Conservation (phyloP, 2,797 vertebrate genomes). For the Chiloscyllium punctatum region DNA sequence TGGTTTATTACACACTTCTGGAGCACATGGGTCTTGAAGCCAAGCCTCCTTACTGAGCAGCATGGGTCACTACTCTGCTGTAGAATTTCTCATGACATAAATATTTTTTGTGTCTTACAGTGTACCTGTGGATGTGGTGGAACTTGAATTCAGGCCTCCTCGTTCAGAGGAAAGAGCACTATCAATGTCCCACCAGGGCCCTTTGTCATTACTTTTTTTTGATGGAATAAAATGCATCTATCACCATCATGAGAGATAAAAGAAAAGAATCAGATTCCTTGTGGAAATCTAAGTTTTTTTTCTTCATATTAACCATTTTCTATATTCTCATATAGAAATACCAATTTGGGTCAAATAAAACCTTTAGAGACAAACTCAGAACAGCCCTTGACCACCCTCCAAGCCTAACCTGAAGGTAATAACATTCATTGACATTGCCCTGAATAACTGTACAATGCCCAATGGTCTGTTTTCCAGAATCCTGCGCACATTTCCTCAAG, state of each 20-base stretch:
- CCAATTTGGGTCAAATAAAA: neutral
- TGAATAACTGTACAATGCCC: neutral
- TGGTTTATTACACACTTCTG: too few species aligned
- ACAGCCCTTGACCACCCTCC: neutral
- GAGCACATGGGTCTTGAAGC: too few species aligned
- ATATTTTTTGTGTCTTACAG: too few species aligned
- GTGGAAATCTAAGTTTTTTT: neutral
- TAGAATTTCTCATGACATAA: too few species aligned
- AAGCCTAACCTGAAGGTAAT: neutral
- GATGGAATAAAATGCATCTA: neutral
- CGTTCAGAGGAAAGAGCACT: too few species aligned
- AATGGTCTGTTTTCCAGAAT: neutral
- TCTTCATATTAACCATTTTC: neutral
- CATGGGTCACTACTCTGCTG: too few species aligned
- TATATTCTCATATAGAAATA: neutral
- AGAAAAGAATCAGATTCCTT: neutral
- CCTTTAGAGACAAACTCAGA: neutral
- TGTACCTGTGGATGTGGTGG: too few species aligned
- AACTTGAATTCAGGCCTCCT: too few species aligned
- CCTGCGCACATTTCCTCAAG: neutral
- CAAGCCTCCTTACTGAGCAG: too few species aligned
- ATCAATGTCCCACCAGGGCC: too few species aligned
- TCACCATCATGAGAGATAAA: neutral
- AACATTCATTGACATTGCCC: neutral
- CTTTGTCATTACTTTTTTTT: neutral